These are phyloP conservation scores for Drosophila mauritiana DNA, from an alignment of 1,140 invertebrate genomes.

Conservation along the genomic window DNA sequence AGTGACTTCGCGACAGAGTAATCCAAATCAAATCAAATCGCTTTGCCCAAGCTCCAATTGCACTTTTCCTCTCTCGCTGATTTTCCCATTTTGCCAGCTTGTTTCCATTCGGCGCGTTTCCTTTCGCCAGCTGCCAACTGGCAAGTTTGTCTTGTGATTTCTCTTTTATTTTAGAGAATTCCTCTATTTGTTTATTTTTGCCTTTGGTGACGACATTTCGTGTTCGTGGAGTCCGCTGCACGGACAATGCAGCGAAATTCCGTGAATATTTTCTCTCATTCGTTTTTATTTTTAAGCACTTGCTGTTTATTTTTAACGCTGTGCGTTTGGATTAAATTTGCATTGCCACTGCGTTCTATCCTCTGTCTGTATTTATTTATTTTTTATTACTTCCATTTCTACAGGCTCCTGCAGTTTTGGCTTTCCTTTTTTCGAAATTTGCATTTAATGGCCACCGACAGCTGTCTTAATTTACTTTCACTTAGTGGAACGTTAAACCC, in stretches of 20 bases:
- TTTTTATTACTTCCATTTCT: slow-evolving; percentile 60
- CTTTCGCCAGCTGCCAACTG: slow-evolving; percentile 46
- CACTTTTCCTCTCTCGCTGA: slow-evolving; percentile 35
- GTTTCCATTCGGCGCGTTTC: slow-evolving; percentile 29
- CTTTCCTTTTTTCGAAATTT: slow-evolving; percentile 28
- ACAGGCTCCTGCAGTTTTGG: slow-evolving; percentile 31
- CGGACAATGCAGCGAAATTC: slow-evolving; percentile 54
- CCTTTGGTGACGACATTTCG: slow-evolving; percentile 54
- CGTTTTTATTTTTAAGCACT: slow-evolving; percentile 67
- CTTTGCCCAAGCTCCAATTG: slow-evolving; percentile 72
- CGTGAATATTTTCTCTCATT: slow-evolving; percentile 57
- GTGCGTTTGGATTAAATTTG: slow-evolving; percentile 67
- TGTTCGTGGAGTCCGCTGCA: slow-evolving; percentile 33
- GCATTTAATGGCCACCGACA: slow-evolving; percentile 37
- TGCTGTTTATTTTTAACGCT: slow-evolving; percentile 61
- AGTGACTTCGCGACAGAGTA: slow-evolving; percentile 56
- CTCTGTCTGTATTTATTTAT: slow-evolving; percentile 60
- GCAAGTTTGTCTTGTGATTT: slow-evolving; percentile 55
- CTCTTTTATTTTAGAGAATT: slow-evolving; percentile 25
- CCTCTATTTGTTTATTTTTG: slow-evolving; percentile 40
- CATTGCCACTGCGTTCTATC: slow-evolving; percentile 20
- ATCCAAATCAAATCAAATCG: slow-evolving; percentile 76
- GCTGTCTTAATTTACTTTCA: slow-evolving; percentile 56
- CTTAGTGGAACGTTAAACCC: slow-evolving; percentile 35
- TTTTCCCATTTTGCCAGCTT: slow-evolving; percentile 24